Percentiles rank a stretch among this genome's conserved stretches.
phyloP scores from a whole-genome alignment of 53 echinoderm and acorn worm species.

The Stichopus horrens region DNA sequence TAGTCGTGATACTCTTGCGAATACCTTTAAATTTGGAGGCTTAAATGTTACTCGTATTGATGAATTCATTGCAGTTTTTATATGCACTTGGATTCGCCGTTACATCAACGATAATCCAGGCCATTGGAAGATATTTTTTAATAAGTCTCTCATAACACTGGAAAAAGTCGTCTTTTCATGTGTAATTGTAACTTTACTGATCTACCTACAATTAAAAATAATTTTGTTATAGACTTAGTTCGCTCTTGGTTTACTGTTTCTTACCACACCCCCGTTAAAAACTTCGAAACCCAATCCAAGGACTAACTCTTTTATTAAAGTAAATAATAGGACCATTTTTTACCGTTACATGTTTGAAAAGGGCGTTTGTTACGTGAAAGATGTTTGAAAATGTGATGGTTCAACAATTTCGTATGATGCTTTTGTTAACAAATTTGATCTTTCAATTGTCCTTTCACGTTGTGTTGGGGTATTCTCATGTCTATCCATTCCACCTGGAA shows the following conservation, averaged over 20 bases:
- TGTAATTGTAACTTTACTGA: not conserved
- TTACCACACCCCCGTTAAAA: not conserved
- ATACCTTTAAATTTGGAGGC: not conserved
- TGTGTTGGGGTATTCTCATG: not conserved
- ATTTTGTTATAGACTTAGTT: not conserved
- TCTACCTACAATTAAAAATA: not conserved
- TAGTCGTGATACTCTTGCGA: not conserved
- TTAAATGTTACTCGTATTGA: not conserved
- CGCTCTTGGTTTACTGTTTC: not conserved
- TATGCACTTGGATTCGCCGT: not conserved
- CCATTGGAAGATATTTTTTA: not conserved
- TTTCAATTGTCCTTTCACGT: not conserved
- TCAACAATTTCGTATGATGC: not conserved
- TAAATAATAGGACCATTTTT: not conserved
- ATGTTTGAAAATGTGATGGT: not conserved
- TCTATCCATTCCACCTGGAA: not conserved
- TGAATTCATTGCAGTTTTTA: not conserved
- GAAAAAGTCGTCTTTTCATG: not conserved
- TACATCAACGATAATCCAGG: not conserved
- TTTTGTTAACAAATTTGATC: not conserved
- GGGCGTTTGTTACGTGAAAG: not conserved
- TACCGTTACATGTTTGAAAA: not conserved
- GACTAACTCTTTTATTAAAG: not conserved
- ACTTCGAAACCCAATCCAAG: not conserved
- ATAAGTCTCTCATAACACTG: not conserved